phyloP scores from a whole-genome alignment of 1,140 invertebrate genomes.

The Atta cephalotes region DNA sequence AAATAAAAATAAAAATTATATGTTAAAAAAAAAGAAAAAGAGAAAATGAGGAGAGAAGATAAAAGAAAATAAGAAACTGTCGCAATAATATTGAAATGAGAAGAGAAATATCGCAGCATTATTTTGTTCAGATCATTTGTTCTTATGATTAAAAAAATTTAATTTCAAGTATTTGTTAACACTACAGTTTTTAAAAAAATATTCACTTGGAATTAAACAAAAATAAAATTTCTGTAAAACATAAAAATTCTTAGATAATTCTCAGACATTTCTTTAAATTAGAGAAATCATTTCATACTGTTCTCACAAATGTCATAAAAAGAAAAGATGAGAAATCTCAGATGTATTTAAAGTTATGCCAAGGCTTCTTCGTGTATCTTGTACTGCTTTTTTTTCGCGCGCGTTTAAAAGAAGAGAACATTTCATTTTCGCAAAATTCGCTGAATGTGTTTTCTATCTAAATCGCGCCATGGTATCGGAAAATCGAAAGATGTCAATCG shows the following conservation, averaged over 20 bases:
- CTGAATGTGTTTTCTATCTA: slow-evolving; percentile 35
- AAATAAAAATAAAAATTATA: slow-evolving; percentile 18
- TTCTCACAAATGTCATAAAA: neutral
- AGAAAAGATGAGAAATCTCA: slow-evolving; percentile 3
- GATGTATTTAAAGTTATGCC: slow-evolving; percentile 3
- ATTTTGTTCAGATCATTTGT: neutral
- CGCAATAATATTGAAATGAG: neutral
- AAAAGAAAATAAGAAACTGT: neutral
- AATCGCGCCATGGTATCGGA: slow-evolving; percentile 8
- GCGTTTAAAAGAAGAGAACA: slow-evolving; percentile 18
- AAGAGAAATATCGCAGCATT: neutral
- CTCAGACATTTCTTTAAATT: neutral
- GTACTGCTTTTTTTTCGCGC: neutral
- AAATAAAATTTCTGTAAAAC: neutral
- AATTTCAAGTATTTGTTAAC: neutral
- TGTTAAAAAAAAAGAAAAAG: neutral
- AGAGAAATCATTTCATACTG: neutral
- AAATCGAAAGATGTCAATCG: slow-evolving; percentile 24
- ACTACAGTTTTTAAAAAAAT: neutral
- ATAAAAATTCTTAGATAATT: neutral
- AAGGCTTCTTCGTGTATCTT: neutral
- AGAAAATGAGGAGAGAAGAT: neutral
- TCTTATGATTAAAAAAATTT: neutral
- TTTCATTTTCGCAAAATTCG: slow-evolving; percentile 16
- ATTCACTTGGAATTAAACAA: neutral